Conservation (phyloP, 2,797 vertebrate species). For the Distichodus sexfasciatus region DNA sequence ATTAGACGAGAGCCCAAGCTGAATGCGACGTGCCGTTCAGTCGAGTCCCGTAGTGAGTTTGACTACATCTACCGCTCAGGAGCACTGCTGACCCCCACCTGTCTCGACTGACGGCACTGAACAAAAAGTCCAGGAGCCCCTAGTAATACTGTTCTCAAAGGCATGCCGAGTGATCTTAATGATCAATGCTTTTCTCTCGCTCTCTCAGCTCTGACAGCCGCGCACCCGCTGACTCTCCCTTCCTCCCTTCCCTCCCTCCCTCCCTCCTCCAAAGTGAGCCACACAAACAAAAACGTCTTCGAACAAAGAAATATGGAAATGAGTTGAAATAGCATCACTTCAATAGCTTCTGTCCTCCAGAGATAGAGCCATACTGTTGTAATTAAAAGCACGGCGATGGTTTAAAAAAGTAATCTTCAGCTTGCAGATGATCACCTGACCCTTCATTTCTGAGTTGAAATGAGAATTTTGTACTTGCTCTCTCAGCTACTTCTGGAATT, state of each 20-base stretch:
- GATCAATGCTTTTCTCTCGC: slow-evolving; percentile 57
- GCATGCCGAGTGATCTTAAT: slow-evolving; percentile 55
- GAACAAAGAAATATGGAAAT: slow-evolving; percentile 63
- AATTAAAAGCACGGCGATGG: slow-evolving; percentile 57
- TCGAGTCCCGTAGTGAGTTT: slow-evolving; percentile 45
- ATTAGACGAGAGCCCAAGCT: slow-evolving; percentile 44
- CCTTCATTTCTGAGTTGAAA: background rate
- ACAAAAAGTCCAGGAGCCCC: slow-evolving; percentile 54
- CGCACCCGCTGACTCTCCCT: slow-evolving; percentile 43
- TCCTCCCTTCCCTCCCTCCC: slow-evolving; percentile 35
- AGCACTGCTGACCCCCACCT: slow-evolving; percentile 48
- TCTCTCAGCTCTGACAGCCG: slow-evolving; percentile 55
- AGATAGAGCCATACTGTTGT: slow-evolving; percentile 53
- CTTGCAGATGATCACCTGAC: slow-evolving; percentile 20
- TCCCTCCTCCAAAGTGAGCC: slow-evolving; percentile 42
- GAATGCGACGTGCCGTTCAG: slow-evolving; percentile 50
- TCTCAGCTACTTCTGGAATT: background rate
- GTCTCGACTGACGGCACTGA: slow-evolving; percentile 57
- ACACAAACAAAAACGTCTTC: too few species aligned
- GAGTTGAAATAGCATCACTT: slow-evolving; percentile 59
- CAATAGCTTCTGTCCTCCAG: slow-evolving; percentile 51
- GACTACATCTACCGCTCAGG: slow-evolving; percentile 24
- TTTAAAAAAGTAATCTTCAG: slow-evolving; percentile 49
- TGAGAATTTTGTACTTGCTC: background rate
- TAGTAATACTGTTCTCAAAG: slow-evolving; percentile 55